Percentiles rank a stretch among this genome's conserved stretches.
Evolutionary conservation across 2,113 vertebrate genomes (phyloP).

Genomic region (Brachirus orientalis): DNA sequence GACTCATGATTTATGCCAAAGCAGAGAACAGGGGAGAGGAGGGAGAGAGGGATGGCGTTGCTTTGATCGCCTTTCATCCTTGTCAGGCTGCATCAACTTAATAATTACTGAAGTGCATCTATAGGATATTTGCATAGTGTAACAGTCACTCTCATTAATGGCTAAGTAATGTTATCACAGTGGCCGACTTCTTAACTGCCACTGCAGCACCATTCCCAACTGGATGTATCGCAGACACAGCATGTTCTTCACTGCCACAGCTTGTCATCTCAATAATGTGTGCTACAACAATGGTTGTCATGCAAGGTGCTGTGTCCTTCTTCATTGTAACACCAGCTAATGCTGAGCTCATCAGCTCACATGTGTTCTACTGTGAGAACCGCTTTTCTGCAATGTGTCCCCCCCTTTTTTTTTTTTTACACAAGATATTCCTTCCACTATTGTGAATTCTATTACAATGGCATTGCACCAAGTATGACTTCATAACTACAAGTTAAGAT

Average conservation of each 20-base stretch:
- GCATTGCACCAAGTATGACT: slow-evolving; percentile 59
- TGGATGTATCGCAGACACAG: slow-evolving; percentile 24
- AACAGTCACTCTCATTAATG: slow-evolving; percentile 57
- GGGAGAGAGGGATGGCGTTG: slow-evolving; percentile 36
- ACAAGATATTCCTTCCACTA: no score
- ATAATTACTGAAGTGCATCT: slow-evolving; percentile 64
- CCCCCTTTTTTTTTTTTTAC: no score
- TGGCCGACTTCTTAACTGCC: slow-evolving; percentile 15
- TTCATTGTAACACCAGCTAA: slow-evolving; percentile 14
- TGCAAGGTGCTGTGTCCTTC: slow-evolving; percentile 1
- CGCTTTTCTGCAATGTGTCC: no score
- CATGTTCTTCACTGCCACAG: slow-evolving; percentile 12
- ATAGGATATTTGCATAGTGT: slow-evolving; percentile 54
- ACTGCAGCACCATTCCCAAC: slow-evolving; percentile 12
- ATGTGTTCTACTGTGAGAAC: neutral
- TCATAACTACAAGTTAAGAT: slow-evolving; percentile 36
- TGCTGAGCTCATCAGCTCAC: slow-evolving; percentile 7
- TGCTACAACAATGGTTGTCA: slow-evolving; percentile 14
- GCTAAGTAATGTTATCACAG: slow-evolving; percentile 45
- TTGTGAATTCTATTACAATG: slow-evolving; percentile 1
- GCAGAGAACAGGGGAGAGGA: slow-evolving; percentile 14
- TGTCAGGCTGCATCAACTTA: slow-evolving; percentile 48
- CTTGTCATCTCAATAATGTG: slow-evolving; percentile 9
- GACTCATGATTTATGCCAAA: slow-evolving; percentile 70
- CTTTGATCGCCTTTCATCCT: slow-evolving; percentile 50